Conservation (phyloP, 2,113 vertebrate species). For the Struthidea cinerea region DNA sequence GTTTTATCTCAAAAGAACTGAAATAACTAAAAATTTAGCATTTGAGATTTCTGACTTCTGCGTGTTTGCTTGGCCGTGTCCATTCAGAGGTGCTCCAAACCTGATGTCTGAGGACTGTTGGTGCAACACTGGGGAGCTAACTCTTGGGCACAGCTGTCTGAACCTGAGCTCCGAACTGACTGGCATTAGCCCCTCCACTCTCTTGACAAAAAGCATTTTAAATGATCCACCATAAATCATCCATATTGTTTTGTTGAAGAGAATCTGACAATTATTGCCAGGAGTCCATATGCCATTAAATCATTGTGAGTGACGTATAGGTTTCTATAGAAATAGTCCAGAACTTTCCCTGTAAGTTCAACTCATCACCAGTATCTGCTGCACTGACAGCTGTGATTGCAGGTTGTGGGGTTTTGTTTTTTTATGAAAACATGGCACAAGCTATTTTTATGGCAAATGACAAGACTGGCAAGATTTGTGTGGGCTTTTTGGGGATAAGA, state of each 20-base stretch:
- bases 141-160: not conserved
- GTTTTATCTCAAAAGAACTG: not conserved
- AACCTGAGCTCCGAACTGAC: not conserved
- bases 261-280: not conserved
- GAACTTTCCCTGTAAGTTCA: not conserved
- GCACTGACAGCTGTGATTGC: not conserved
- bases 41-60: not conserved
- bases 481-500: not conserved
- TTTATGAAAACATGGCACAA: not conserved
- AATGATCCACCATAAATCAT: not conserved
- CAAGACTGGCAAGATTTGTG: not conserved
- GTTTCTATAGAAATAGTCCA: not conserved
- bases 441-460: not conserved
- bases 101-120: not conserved
- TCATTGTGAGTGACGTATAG: not conserved
- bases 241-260: not conserved
- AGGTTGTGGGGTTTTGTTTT: not conserved
- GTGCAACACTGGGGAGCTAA: not conserved
- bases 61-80: not conserved
- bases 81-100: not conserved
- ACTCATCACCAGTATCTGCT: not conserved
- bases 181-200: not conserved
- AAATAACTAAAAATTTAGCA: not conserved
- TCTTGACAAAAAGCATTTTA: not conserved
- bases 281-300: not conserved